Evolutionary conservation across 2,113 vertebrate genomes (phyloP).

Genomic region (Tychaedon coryphoeus): DNA sequence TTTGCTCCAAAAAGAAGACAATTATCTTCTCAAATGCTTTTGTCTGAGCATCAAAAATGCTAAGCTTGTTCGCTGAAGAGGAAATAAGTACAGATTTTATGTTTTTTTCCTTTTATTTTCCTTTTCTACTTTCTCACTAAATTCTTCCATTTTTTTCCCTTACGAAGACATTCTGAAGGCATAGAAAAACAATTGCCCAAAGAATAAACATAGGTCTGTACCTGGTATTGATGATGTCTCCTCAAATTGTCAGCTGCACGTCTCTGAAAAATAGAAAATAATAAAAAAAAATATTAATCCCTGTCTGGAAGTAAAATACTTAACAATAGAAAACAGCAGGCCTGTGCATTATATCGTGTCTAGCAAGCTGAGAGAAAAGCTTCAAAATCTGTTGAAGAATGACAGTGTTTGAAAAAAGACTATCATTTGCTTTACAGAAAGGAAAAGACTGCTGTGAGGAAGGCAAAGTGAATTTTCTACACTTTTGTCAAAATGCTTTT

Average conservation of each 20-base stretch:
- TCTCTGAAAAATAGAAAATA: slow-evolving; percentile 71
- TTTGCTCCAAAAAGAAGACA: neutral
- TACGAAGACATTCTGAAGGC: neutral
- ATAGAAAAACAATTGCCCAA: neutral
- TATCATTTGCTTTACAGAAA: neutral
- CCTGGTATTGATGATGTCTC: slow-evolving; percentile 93
- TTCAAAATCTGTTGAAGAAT: neutral
- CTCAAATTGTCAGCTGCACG: slow-evolving; percentile 91
- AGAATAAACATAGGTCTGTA: slow-evolving; percentile 36
- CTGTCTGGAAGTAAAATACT: neutral
- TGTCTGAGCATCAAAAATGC: neutral
- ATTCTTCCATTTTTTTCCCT: neutral
- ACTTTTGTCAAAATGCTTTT: neutral
- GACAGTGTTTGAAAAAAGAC: neutral
- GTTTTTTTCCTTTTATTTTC: neutral
- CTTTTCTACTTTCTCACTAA: neutral
- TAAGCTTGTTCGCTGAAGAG: neutral
- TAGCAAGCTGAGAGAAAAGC: neutral
- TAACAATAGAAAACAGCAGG: neutral
- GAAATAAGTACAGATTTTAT: neutral
- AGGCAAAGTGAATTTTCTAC: neutral
- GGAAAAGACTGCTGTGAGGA: neutral
- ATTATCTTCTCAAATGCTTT: neutral
- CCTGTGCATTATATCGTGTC: neutral
- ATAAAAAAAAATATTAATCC: neutral